These are phyloP conservation scores for Willisornis vidua DNA, from an alignment of 2,113 vertebrate species.

Conservation along the genomic window DNA sequence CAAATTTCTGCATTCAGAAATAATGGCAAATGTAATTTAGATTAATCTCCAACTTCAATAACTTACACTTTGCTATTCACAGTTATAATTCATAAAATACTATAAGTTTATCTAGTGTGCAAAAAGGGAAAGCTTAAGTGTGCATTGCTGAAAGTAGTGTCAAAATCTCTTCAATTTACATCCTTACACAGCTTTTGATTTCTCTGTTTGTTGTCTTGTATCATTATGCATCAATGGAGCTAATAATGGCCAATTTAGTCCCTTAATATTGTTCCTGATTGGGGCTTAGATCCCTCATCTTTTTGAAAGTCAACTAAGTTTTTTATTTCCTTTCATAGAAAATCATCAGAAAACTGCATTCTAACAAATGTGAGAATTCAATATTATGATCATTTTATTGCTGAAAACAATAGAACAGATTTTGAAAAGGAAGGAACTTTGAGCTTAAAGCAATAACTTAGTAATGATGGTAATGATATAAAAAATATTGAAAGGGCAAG, in stretches of 20 bases:
- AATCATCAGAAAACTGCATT: neutral
- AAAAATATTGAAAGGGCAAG: neutral
- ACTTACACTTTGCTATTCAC: neutral
- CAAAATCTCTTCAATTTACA: neutral
- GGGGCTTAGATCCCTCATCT: neutral
- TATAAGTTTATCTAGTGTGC: neutral
- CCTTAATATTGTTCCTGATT: neutral
- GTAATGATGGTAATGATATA: neutral
- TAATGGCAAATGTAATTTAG: neutral
- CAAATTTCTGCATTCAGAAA: neutral
- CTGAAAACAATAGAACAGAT: neutral
- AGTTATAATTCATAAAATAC: neutral
- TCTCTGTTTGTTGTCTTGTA: neutral
- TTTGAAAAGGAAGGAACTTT: neutral
- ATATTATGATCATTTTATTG: neutral
- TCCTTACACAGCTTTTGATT: neutral
- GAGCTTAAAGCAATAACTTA: neutral
- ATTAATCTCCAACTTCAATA: neutral
- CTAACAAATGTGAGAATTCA: neutral
- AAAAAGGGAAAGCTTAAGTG: neutral
- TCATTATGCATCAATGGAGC: neutral
- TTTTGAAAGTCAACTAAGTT: neutral
- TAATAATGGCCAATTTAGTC: neutral
- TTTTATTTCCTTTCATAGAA: neutral
- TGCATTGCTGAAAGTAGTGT: neutral